phyloP scores from a whole-genome alignment of 2,797 vertebrate species.

The Onychomys leucogaster region DNA sequence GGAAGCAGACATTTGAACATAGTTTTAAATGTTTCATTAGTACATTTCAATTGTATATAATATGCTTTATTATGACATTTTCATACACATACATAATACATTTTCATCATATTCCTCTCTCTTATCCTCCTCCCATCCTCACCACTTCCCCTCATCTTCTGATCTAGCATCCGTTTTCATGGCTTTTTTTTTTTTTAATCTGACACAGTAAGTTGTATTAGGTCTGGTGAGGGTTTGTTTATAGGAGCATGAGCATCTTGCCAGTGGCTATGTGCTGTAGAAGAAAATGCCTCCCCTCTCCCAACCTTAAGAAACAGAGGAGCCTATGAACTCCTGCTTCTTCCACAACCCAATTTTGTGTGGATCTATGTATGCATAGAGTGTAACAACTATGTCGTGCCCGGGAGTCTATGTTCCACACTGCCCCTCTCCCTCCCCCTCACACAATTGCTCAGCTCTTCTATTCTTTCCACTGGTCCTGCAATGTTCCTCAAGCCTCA shows the following conservation, averaged over 20 bases:
- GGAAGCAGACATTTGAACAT: background rate
- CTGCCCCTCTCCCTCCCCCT: too few species aligned
- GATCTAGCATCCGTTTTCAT: background rate
- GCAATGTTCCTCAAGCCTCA: too few species aligned
- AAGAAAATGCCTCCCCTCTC: background rate
- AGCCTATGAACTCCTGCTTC: background rate
- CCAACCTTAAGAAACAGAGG: background rate
- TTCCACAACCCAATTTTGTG: background rate
- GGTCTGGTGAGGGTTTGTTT: background rate
- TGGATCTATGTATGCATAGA: background rate
- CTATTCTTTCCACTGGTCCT: background rate
- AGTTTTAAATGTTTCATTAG: background rate
- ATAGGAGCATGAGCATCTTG: background rate
- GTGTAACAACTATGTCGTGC: background rate
- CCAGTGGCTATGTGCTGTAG: background rate
- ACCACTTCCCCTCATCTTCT: background rate
- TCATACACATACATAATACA: background rate
- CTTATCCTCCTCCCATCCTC: background rate
- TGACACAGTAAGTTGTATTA: background rate
- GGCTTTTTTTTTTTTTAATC: background rate
- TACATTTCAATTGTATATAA: background rate
- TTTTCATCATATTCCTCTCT: background rate
- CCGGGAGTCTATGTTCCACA: background rate
- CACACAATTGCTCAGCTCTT: background rate
- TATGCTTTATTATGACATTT: background rate